Conservation (phyloP, 2,888 invertebrate species). For the Nemoura dubitans region DNA sequence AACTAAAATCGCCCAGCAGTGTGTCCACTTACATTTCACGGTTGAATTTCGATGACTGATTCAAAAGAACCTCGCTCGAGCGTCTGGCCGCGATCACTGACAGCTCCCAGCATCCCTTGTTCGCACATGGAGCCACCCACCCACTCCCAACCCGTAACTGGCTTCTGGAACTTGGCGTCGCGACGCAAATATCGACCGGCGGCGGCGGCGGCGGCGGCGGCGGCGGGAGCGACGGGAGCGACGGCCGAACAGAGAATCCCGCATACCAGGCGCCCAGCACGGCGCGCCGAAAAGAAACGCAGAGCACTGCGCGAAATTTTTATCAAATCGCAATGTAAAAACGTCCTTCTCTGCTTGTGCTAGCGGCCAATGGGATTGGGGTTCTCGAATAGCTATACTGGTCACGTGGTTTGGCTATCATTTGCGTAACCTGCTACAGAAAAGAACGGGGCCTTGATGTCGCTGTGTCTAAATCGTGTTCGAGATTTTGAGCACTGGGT, state of each 20-base stretch:
- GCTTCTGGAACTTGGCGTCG: background rate
- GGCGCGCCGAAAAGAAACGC: background rate
- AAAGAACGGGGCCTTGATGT: background rate
- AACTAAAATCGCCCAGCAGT: background rate
- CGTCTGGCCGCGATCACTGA: background rate
- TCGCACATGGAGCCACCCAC: conserved; percentile 4
- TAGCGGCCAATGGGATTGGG: background rate
- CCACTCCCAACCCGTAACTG: background rate
- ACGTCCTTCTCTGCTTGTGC: background rate
- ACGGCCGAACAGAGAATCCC: background rate
- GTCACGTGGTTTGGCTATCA: background rate
- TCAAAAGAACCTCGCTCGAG: background rate
- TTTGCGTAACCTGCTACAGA: background rate
- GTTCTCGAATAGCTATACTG: background rate
- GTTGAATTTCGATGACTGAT: background rate
- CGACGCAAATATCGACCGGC: background rate
- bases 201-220: background rate
- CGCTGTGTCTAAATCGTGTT: background rate
- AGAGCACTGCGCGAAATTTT: background rate
- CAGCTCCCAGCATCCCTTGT: conserved; percentile 9
- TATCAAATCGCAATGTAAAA: background rate
- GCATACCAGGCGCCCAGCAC: conserved; percentile 1
- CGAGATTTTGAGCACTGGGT: background rate
- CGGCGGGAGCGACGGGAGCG: background rate
- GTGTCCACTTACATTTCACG: background rate